Conservation (phyloP, 2,797 vertebrate species). For the Macropus fuliginosus region DNA sequence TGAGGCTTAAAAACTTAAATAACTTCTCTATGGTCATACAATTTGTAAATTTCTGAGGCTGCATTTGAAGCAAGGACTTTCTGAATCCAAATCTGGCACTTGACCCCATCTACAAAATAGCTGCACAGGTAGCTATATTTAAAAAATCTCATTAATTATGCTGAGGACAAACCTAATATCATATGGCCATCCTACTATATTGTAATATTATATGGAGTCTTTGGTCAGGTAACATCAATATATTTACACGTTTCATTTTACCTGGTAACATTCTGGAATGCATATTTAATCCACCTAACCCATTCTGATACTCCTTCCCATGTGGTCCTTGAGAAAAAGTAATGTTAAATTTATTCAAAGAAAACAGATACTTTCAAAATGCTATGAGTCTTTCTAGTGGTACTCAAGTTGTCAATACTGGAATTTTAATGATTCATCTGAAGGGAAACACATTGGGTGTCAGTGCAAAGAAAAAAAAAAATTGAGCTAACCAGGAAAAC, state of each 20-base stretch:
- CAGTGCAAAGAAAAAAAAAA: constrained; percentile 20
- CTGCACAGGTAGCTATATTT: background rate
- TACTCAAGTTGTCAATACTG: background rate
- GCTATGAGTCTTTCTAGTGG: background rate
- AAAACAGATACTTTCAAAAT: background rate
- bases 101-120: background rate
- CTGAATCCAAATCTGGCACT: background rate
- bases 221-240: background rate
- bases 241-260: constrained; percentile 28
- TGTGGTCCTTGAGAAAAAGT: background rate
- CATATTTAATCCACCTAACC: constrained; percentile 38
- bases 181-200: background rate
- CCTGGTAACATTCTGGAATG: constrained; percentile 6
- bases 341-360: background rate
- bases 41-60: background rate
- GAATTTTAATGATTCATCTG: background rate
- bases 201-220: background rate
- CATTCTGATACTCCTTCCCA: background rate
- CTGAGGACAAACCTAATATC: background rate
- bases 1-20: background rate
- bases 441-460: background rate
- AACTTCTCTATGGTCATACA: background rate
- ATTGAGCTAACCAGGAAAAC: constrained; percentile 12
- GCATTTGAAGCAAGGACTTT: background rate
- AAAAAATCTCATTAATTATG: background rate